Base-by-base conservation (phyloP, 2,113 vertebrate genomes). In the Merops nubicus region DNA sequence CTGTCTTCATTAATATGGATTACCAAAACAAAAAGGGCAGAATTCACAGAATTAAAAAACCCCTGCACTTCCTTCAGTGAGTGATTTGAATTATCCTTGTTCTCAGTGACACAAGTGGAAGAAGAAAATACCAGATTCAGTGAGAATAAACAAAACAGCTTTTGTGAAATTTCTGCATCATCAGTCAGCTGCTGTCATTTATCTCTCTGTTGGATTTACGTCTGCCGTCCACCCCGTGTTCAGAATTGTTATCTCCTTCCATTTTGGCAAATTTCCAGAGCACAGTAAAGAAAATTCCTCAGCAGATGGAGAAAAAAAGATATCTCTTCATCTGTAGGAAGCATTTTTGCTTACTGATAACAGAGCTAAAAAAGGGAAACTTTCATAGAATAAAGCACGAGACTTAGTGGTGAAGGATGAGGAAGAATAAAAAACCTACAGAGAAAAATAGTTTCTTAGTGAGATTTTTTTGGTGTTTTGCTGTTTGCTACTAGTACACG, bases 191-290 rank as follows among this genome's bases (percentile, higher is more conserved):
- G 67, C 75, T 65, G 18, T 33, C 83, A 59, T 68, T 90, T 69
- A 51, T 88, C 73, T 92, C 80, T 74, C 81, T 3, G 3, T 64
- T 0, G 0, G 56, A 81, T 94, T 95, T 94, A 84, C 7, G 15
- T 92, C 79, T 89, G 72, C 38, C 31, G 83, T 90, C 78, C 54
- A 88, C 50, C 67, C n/a, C 0, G 0, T 77, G 53, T 65, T 91
- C 75, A 77, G 85, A 94, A 96, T 51, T 51, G 82, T 88, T 96
- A 91, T 88, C 85, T 94, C 11, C 34, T 94, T 96, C 72, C 74
- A 48, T 93, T 88, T 51, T 93, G 93, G 83, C 67, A 72, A 70
- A 70, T 90, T 88, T 93, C 79, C 85, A 94, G 72, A 94, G 47
- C 51, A 84, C 42, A 75, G 72, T 10, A 68, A 94, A 93, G 51